phyloP scores from a whole-genome alignment of 1,140 invertebrate species.

The Brevipalpus yothersi region DNA sequence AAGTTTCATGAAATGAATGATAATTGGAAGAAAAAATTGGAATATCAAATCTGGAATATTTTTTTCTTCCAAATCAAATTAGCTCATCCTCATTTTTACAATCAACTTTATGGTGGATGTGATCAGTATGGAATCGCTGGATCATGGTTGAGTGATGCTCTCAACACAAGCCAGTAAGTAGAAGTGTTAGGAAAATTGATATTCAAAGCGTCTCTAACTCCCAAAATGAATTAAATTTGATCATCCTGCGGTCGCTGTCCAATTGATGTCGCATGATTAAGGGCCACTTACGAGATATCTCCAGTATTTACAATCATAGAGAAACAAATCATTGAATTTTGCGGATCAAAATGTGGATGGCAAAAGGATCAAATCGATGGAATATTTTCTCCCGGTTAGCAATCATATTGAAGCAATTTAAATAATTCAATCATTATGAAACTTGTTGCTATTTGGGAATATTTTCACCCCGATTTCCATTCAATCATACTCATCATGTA shows the following conservation, averaged over 20 bases:
- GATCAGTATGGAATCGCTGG: conserved; percentile 85
- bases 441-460: not conserved
- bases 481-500: not conserved
- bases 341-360: conserved; percentile 70
- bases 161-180: conserved; percentile 76
- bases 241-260: no score
- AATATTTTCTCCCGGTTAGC: conserved; percentile 59
- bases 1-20: not conserved
- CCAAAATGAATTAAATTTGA: no score
- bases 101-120: conserved; percentile 79
- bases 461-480: not conserved
- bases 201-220: no score
- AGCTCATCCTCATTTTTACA: conserved; percentile 89
- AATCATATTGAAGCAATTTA: not conserved
- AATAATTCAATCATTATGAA: not conserved
- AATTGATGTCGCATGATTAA: not conserved
- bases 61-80: conserved; percentile 16
- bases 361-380: conserved; percentile 46
- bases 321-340: conserved; percentile 64
- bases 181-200: not conserved
- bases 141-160: conserved; percentile 84
- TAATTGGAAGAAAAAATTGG: not conserved
- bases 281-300: conserved; percentile 85
- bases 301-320: conserved; percentile 98
- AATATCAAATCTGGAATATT: not conserved